Evolutionary conservation across 53 echinoderm and acorn worm species (phyloP), one percentile per base, ranked within the genome.

Genomic region (Hippasteria phrygiana): DNA sequence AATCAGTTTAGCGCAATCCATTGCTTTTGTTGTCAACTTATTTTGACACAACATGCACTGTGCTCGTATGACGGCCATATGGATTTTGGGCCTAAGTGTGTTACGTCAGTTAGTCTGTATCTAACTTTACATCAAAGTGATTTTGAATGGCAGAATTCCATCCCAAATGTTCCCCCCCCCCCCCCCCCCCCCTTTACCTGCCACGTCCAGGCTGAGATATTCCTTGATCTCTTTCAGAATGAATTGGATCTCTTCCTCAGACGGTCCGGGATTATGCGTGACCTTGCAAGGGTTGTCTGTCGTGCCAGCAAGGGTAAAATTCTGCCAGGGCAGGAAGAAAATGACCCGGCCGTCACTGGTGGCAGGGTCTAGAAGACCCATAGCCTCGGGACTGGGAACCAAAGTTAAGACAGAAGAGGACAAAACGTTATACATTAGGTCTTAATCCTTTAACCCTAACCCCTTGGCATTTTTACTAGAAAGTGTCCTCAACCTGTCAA

Each of bases 301-400:
- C 27, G 98, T 98, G 7, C 98, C 98, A 6, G 98, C 98, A 0
- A 98, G 75, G 1, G 98, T 98, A 12, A 91, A 78, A 36, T 95
- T 94, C 87, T 94, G 81, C 98, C 99, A 99, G 1, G 99, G 99
- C 16, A 99, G 93, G 88, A 99, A 99, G 93, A 96, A 99, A 54
- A 99, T 99, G 37, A 99, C 89, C 72, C 99, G 92, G 0, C 99
- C 99, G 75, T 99, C 99, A 29, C 94, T 96, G 88, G 99, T 99
- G 43, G 99, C 71, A 37, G 99, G 99, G 64, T 99, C 99, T 17
- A 99, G 88, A 56, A 99, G 75, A 28, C 99, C 99, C 99, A 99
- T 99, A 41, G 96, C 94, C 40, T 89, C 76, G 43, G 99, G 99
- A 65, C 99, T 98, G 88, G 41, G 33, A 47, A 51, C 7, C 48